Percentiles rank a stretch among this genome's conserved stretches.
These are phyloP conservation scores for Hirtodrosophila confusa DNA, from an alignment of 2,888 invertebrate species.

Conservation along the genomic window DNA sequence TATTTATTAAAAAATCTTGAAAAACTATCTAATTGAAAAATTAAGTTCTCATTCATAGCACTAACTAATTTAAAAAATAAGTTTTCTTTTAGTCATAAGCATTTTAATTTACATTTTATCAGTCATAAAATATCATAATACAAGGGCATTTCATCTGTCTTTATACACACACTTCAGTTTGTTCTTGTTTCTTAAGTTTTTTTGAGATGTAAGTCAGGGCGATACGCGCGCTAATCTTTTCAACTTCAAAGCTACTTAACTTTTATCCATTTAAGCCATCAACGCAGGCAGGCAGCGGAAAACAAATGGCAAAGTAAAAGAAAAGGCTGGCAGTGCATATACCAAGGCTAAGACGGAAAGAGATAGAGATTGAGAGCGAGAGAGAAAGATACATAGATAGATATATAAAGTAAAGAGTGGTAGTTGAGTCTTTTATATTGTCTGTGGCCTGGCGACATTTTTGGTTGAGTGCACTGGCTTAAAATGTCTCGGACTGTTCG, in stretches of 20 bases:
- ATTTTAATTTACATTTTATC: neutral
- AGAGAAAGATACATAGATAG: constrained; percentile 4
- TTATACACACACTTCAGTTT: constrained; percentile 2
- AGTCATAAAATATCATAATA: neutral
- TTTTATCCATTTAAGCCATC: constrained; percentile 78
- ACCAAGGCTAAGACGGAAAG: constrained; percentile 9
- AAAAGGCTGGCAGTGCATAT: constrained; percentile 20
- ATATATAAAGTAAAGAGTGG: constrained; percentile 4
- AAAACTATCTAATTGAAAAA: too few species aligned
- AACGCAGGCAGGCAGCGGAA: constrained; percentile 43
- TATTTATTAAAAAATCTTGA: too few species aligned
- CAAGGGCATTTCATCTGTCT: constrained; percentile 46
- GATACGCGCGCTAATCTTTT: constrained; percentile 74
- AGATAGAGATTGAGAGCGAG: constrained; percentile 5
- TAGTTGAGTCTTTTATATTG: constrained; percentile 39
- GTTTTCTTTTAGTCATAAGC: too few species aligned
- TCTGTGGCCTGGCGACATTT: constrained; percentile 71
- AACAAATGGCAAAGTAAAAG: constrained; percentile 66
- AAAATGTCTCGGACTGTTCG: constrained; percentile 60
- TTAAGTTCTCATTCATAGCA: too few species aligned
- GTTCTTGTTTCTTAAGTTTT: constrained; percentile 42
- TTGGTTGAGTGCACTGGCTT: constrained; percentile 67
- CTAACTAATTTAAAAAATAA: too few species aligned
- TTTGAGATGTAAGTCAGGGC: constrained; percentile 55
- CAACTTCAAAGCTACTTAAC: constrained; percentile 77